A percentile compares a stretch with the other conserved stretches of the same genome.
phyloP scores from a whole-genome alignment of 2,113 vertebrate genomes.

The Pardalotus punctatus region DNA sequence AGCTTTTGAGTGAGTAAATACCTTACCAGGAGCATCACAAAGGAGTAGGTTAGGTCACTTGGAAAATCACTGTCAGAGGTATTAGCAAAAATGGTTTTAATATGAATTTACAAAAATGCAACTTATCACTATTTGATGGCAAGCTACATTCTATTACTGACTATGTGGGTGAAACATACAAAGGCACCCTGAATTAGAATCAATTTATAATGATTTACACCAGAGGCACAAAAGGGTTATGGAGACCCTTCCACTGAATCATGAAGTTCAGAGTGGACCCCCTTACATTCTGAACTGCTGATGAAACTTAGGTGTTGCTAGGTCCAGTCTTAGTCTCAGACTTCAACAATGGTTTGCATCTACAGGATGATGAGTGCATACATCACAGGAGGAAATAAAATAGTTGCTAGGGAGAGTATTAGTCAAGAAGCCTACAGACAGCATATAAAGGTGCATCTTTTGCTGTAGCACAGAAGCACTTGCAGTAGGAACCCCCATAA shows the following conservation, averaged over 20 bases:
- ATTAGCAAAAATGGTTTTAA: not conserved
- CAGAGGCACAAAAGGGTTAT: not conserved
- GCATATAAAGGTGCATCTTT: not conserved
- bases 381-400: not conserved
- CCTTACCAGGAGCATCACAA: not conserved
- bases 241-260: not conserved
- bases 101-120: not conserved
- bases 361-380: not conserved
- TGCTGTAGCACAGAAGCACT: not conserved
- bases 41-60: not conserved
- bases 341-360: rapidly evolving
- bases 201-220: not conserved
- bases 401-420: not conserved
- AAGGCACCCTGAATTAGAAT: not conserved
- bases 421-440: not conserved
- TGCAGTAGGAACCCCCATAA: not conserved
- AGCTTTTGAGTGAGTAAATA: not conserved
- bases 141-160: not conserved
- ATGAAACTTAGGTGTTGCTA: not conserved
- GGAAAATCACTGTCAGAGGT: not conserved
- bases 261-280: not conserved
- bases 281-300: not conserved
- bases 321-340: not conserved
- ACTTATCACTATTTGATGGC: not conserved
- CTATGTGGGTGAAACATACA: not conserved